A percentile compares a stretch with the other conserved stretches of the same genome.
Evolutionary conservation across 2,113 vertebrate genomes (phyloP).

Genomic region (Odobenus rosmarus): DNA sequence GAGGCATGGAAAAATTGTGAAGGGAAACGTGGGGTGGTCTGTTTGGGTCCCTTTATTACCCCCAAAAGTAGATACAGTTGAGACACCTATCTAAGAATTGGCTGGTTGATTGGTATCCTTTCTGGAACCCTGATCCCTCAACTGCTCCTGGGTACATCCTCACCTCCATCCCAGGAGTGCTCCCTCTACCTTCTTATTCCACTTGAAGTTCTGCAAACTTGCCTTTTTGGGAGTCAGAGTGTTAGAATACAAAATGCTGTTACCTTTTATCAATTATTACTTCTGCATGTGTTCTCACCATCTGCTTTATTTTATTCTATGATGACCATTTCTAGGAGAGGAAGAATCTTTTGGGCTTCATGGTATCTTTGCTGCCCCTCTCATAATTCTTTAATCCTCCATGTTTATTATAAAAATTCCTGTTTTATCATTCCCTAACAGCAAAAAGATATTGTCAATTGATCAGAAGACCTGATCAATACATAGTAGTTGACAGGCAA

Average conservation of each 20-base stretch:
- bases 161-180: not conserved
- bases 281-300: not conserved
- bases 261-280: not conserved
- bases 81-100: not conserved
- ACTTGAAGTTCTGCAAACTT: not conserved
- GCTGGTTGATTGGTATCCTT: not conserved
- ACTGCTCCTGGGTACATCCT: fast-evolving
- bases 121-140: not conserved
- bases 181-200: not conserved
- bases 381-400: not conserved
- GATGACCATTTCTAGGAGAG: not conserved
- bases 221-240: not conserved
- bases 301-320: not conserved
- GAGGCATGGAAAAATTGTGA: not conserved
- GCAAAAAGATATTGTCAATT: not conserved
- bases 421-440: not conserved
- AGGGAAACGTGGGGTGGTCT: not conserved
- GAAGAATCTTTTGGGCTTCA: not conserved
- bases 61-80: not conserved
- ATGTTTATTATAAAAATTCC: not conserved
- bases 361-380: not conserved
- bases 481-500: not conserved
- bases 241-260: not conserved
- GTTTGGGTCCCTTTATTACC: not conserved
- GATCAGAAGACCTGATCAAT: not conserved